Conservation (phyloP, 1,140 invertebrate genomes). For the Drosophila asahinai region DNA sequence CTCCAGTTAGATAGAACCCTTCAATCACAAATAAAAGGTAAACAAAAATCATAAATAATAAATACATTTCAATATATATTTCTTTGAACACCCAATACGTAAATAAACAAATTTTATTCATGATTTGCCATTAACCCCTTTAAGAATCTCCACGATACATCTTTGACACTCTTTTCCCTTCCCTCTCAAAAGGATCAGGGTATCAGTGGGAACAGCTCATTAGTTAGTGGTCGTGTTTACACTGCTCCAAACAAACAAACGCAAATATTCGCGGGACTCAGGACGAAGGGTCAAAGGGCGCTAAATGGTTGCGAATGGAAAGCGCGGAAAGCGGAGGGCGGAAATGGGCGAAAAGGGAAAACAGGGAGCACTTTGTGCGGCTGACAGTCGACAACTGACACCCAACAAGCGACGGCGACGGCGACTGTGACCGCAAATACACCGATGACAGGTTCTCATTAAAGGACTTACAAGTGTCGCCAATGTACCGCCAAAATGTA, state of each 20-base stretch:
- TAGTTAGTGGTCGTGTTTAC: slow-evolving; percentile 48
- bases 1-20: too few species aligned
- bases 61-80: too few species aligned
- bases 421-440: slow-evolving; percentile 35
- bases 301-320: slow-evolving; percentile 3
- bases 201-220: slow-evolving; percentile 15
- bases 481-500: slow-evolving; percentile 24
- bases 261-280: neutral
- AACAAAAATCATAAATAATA: too few species aligned
- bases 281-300: slow-evolving; percentile 13
- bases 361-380: slow-evolving; percentile 18
- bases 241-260: slow-evolving; percentile 12
- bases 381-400: slow-evolving; percentile 17
- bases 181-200: neutral
- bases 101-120: neutral
- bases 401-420: slow-evolving; percentile 1
- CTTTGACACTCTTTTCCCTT: neutral
- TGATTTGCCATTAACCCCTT: neutral
- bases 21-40: too few species aligned
- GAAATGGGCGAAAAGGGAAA: neutral
- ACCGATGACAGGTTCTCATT: slow-evolving; percentile 46
- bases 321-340: neutral
- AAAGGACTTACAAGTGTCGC: slow-evolving; percentile 45
- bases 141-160: neutral
- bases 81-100: too few species aligned